Evolutionary conservation across 2,888 invertebrate species (phyloP).

Genomic region (Cylindroiulus punctatus): DNA sequence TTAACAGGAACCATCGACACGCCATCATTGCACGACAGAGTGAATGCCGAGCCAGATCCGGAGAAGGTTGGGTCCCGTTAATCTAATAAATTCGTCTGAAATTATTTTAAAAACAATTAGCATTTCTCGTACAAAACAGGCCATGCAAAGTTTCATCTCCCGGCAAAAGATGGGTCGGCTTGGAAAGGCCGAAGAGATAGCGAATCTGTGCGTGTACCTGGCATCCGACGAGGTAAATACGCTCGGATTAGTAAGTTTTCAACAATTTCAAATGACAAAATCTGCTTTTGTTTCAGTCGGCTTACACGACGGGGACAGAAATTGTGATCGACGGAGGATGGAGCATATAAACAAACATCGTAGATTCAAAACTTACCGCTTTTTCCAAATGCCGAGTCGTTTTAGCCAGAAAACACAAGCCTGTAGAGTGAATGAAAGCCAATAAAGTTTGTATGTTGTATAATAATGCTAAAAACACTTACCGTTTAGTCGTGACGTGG

Average conservation of each 20-base stretch:
- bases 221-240: conserved; percentile 62
- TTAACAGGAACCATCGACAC: conserved; percentile 56
- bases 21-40: conserved; percentile 56
- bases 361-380: neutral
- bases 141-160: conserved; percentile 61
- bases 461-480: too few species aligned
- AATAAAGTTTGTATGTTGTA: too few species aligned
- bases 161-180: conserved; percentile 63
- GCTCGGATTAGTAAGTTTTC: neutral
- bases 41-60: conserved; percentile 50
- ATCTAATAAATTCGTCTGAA: neutral
- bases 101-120: neutral
- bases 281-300: conserved; percentile 59
- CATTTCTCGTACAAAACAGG: conserved; percentile 54
- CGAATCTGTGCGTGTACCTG: conserved; percentile 62
- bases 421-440: too few species aligned
- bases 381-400: neutral
- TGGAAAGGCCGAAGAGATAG: conserved; percentile 63
- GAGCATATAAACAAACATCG: conserved; percentile 59
- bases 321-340: conserved; percentile 62
- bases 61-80: conserved; percentile 56
- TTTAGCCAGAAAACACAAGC: neutral
- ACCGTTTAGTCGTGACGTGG: neutral
- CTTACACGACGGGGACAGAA: conserved; percentile 62
- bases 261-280: neutral